Conservation (phyloP, 2,113 vertebrate species). For the Calidris pygmaea region DNA sequence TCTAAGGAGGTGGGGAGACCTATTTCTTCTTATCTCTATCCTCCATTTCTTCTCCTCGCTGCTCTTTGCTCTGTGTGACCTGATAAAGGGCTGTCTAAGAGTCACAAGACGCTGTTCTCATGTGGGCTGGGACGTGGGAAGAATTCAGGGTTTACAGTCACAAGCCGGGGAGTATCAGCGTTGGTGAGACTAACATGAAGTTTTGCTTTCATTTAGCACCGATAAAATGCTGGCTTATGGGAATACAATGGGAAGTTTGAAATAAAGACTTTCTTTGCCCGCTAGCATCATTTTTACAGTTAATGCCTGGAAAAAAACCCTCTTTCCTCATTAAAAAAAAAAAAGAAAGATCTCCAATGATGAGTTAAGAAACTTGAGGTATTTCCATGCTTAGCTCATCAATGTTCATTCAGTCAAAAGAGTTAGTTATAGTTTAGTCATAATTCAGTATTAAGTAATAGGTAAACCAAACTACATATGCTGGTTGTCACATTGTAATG, state of each 20-base stretch:
- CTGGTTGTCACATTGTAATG: not conserved
- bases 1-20: not conserved
- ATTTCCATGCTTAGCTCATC: not conserved
- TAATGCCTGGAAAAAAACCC: not conserved
- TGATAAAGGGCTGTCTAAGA: conserved; percentile 10
- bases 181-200: not conserved
- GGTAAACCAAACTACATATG: not conserved
- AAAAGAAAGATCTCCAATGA: not conserved
- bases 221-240: not conserved
- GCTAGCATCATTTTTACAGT: not conserved
- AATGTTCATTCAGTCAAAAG: not conserved
- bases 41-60: not conserved
- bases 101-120: not conserved
- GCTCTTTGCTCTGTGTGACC: not conserved
- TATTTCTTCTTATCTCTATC: not conserved
- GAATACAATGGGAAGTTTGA: not conserved
- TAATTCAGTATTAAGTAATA: not conserved
- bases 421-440: not conserved
- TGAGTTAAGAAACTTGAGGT: not conserved
- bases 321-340: not conserved
- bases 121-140: not conserved
- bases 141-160: not conserved
- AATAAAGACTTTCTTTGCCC: not conserved
- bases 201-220: not conserved
- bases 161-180: not conserved